These are phyloP conservation scores for Drosophila bunnanda DNA, from an alignment of 2,888 invertebrate genomes.

Conservation along the genomic window DNA sequence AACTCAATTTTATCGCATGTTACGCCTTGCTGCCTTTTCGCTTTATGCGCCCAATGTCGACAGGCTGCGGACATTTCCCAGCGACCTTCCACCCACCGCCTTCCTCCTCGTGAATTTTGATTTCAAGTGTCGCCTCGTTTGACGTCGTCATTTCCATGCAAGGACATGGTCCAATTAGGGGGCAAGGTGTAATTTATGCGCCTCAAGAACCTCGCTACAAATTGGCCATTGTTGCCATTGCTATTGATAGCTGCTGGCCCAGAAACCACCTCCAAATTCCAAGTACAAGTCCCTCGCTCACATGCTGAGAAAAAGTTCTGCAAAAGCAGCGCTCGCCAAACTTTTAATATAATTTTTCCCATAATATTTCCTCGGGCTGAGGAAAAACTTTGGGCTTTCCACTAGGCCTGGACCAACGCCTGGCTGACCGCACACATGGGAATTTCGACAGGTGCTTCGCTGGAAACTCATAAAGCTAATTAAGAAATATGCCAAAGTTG, in stretches of 20 bases:
- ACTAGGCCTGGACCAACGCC: slow-evolving; percentile 49
- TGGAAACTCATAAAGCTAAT: slow-evolving; percentile 79
- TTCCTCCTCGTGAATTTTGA: slow-evolving; percentile 68
- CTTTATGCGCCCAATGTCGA: slow-evolving; percentile 54
- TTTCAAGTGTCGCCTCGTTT: slow-evolving; percentile 61
- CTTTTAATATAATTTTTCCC: slow-evolving; percentile 76
- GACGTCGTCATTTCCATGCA: slow-evolving; percentile 57
- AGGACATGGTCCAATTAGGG: slow-evolving; percentile 71
- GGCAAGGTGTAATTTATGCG: slow-evolving; percentile 77
- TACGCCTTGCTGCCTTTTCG: slow-evolving; percentile 82
- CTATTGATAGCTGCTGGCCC: slow-evolving; percentile 58
- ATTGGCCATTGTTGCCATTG: slow-evolving; percentile 77
- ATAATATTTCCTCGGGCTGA: slow-evolving; percentile 55
- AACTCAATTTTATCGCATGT: slow-evolving; percentile 84
- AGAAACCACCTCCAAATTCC: neutral
- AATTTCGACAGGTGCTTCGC: slow-evolving; percentile 66
- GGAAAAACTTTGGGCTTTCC: slow-evolving; percentile 25
- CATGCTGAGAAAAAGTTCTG: slow-evolving; percentile 58
- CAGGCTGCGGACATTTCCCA: slow-evolving; percentile 39
- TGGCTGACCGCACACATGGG: slow-evolving; percentile 78
- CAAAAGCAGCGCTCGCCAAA: slow-evolving; percentile 67
- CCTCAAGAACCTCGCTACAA: slow-evolving; percentile 67
- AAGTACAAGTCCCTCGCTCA: slow-evolving; percentile 6
- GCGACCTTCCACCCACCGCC: neutral
- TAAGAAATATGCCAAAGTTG: slow-evolving; percentile 77